Evolutionary conservation across 1,140 invertebrate species (phyloP), one percentile per base, ranked within the genome.

Genomic region (Caenorhabditis inopinata): DNA sequence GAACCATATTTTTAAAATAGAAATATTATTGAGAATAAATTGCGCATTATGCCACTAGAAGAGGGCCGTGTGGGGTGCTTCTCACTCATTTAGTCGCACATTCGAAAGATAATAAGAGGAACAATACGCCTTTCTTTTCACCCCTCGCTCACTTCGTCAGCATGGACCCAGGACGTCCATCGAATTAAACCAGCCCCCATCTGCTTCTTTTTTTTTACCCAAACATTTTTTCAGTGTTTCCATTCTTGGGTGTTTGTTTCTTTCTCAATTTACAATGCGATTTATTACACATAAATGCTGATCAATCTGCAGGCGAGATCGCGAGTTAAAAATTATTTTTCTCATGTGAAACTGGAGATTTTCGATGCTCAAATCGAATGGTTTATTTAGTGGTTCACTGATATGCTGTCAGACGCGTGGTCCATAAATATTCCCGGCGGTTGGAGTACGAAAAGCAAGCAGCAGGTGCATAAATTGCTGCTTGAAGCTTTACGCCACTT

Each of bases 151-250:
- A 27, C 74, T 75, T 49, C 47, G 48, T 75, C 21, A 49, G 32
- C 74, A 48, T 48, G n/a, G 42, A 47, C 27, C 23, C 74, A n/a
- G 74, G 29, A 48, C 14, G 74, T 29, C 42, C 47, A 75, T 75
- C 74, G 29, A 75, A 47, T 75, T 75, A 47, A 75, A 75, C 47
- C 27, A 48, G 48, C 74, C 48, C 45, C 48, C 29, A 32, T 75
- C 35, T 47, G 42, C 18, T 49, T 75, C 48, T 27, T 18, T 75
- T 35, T 68, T 38, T 18, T 38, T 21, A 68, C 16, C 16, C 58
- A 68, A 38, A n/a, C 38, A 38, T 68, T 38, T 68, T 32, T 18
- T 16, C 58, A 23, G 18, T 32, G n/a, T 42, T 42, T 42, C 38
- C 38, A 42, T 42, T 7, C 38, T 42, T 42, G 14, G 38, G 14